Conservation (phyloP, 2,113 vertebrate species). For the Amphilophus citrinellus region DNA sequence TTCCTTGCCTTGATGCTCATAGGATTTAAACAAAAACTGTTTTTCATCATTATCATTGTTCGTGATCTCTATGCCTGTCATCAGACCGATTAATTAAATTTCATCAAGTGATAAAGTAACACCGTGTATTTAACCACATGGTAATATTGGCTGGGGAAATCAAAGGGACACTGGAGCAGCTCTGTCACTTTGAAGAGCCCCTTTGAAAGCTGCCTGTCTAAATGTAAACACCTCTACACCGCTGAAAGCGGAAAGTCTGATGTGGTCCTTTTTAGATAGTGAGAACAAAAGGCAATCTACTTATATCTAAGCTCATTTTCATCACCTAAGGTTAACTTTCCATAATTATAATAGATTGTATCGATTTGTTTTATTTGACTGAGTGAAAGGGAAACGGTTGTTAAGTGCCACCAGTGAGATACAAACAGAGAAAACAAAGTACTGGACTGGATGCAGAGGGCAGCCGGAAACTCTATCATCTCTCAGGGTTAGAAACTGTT, state of each 20-base stretch:
- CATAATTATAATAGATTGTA: constrained; percentile 68
- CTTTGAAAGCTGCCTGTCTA: constrained; percentile 63
- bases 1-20: constrained; percentile 48
- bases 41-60: constrained; percentile 60
- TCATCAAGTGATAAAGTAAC: constrained; percentile 51
- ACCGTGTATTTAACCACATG: constrained; percentile 46
- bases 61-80: constrained; percentile 35
- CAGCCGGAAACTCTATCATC: constrained; percentile 69
- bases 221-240: constrained; percentile 66
- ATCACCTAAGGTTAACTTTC: constrained; percentile 75
- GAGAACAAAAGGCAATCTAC: constrained; percentile 73
- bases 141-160: constrained; percentile 58
- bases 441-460: constrained; percentile 24
- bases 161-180: constrained; percentile 51
- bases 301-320: constrained; percentile 72
- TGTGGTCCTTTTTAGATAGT: constrained; percentile 53
- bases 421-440: constrained; percentile 42
- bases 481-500: constrained; percentile 61
- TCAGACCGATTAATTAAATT: constrained; percentile 56
- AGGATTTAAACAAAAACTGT: constrained; percentile 45
- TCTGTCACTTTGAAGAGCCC: constrained; percentile 52
- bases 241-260: constrained; percentile 76
- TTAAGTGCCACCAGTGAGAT: constrained; percentile 62
- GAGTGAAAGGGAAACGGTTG: constrained; percentile 76
- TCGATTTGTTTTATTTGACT: constrained; percentile 69